Conservation (phyloP, 2,797 vertebrate genomes). For the Acanthopagrus latus region DNA sequence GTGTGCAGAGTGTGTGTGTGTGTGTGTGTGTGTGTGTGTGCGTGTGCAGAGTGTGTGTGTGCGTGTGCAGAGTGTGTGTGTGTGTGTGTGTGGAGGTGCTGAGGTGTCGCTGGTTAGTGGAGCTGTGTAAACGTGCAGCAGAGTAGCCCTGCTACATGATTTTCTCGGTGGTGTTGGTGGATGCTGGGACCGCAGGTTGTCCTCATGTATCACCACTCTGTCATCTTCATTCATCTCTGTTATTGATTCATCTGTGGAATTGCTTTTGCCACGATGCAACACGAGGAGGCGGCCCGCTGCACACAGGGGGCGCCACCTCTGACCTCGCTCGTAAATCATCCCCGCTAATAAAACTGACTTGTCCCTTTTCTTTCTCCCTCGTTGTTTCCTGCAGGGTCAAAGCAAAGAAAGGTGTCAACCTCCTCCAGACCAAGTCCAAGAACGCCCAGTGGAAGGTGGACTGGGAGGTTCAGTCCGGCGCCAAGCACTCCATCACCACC, state of each 20-base stretch:
- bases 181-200: slow-evolving; percentile 36
- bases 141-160: slow-evolving; percentile 24
- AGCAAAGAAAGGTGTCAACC: slow-evolving; percentile 98
- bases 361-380: slow-evolving; percentile 25
- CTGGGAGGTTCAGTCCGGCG: slow-evolving; percentile 92
- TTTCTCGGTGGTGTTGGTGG: slow-evolving; percentile 36
- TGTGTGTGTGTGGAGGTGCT: not conserved
- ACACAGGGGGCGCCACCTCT: slow-evolving; percentile 54
- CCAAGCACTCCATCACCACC: slow-evolving; percentile 97
- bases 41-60: too few species aligned
- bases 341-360: slow-evolving; percentile 61
- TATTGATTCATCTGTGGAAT: slow-evolving; percentile 76
- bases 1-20: too few species aligned
- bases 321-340: slow-evolving; percentile 72
- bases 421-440: slow-evolving; percentile 92
- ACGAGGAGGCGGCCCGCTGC: slow-evolving; percentile 44
- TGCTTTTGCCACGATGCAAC: slow-evolving; percentile 70
- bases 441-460: slow-evolving; percentile 94
- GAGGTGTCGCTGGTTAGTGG: slow-evolving; percentile 24
- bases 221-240: slow-evolving; percentile 71
- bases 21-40: too few species aligned
- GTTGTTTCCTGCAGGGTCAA: slow-evolving; percentile 90
- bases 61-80: too few species aligned
- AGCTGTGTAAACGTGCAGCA: not conserved
- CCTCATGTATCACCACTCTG: slow-evolving; percentile 60